Conservation (phyloP, 2,888 invertebrate genomes). For the Caenorhabditis sinica region DNA sequence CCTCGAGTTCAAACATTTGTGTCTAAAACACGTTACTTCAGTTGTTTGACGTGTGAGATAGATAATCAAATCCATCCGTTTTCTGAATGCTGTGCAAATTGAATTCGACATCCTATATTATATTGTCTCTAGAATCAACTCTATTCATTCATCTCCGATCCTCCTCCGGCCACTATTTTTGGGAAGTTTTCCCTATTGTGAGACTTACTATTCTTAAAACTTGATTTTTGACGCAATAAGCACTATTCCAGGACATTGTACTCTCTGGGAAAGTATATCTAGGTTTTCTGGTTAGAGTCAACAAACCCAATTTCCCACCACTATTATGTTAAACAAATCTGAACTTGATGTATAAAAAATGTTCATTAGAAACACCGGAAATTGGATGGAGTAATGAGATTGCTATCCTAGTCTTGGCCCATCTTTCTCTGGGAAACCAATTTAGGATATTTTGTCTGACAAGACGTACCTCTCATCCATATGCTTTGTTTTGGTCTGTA, state of each 20-base stretch:
- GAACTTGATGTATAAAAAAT: neutral
- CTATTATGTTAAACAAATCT: neutral
- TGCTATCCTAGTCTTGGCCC: neutral
- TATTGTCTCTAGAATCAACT: constrained; percentile 51
- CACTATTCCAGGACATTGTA: neutral
- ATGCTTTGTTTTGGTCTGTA: neutral
- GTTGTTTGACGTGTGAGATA: constrained; percentile 48
- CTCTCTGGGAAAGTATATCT: neutral
- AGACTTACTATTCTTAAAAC: neutral
- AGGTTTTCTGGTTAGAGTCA: too few species aligned
- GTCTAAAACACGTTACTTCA: constrained; percentile 10
- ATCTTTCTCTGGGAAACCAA: constrained; percentile 12
- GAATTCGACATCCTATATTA: constrained; percentile 47
- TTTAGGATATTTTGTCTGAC: neutral
- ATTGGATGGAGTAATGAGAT: constrained; percentile 31
- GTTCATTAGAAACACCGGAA: constrained; percentile 43
- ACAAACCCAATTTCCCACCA: neutral
- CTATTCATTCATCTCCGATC: constrained; percentile 43
- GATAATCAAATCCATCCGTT: constrained; percentile 48
- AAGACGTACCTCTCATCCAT: neutral
- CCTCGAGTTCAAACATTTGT: neutral
- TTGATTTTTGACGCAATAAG: neutral
- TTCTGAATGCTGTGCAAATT: constrained; percentile 54
- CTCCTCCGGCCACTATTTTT: constrained; percentile 10
- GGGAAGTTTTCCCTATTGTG: neutral